Evolutionary conservation across 2,113 vertebrate species (phyloP), one percentile per base, ranked within the genome.

Genomic region (Zapornia atra): DNA sequence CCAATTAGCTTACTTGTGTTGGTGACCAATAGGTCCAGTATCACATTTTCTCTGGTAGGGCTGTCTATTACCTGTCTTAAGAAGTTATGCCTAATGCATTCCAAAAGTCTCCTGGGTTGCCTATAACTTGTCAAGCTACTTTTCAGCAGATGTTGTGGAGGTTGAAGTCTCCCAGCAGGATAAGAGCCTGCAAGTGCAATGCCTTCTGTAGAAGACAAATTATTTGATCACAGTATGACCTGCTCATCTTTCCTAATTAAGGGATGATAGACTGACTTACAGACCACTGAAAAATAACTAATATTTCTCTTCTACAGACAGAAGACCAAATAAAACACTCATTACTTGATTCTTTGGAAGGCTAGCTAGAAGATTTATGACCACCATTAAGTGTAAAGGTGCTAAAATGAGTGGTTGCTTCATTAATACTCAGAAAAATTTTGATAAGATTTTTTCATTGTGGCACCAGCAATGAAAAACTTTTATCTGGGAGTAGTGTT

Each of bases 171-270:
- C 50, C 50, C 50, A 51, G 50, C 24, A 51, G 50, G 24, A 51
- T 21, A 13, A 51, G 12, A 51, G 50, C 50, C 50, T 51, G 50
- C 24, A 51, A 51, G 24, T 14, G 12, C 12, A 14, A 51, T 51
- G 24, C 20, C 24, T 25, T 21, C 50, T 51, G 50, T 51, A 26
- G 66, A 95, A 86, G 91, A 94, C 76, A 89, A 91, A 65, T 86
- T 19, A 94, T 94, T 93, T 70, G 34, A 63, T 91, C 82, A 38
- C 69, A 71, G 34, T 88, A 33, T 83, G 95, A 79, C 65, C 61
- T 75, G 90, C 73, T 96, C 36, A 38, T 56, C 66, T 79, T 88
- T 26, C 36, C 63, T 94, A 82, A 86, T 92, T 95, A 96, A 81
- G 78, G 85, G 84, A 72, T 89, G 63, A 94, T 57, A 24, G 40